These are phyloP conservation scores for Anas platyrhynchos DNA, from an alignment of 2,113 vertebrate genomes.

Conservation along the genomic window DNA sequence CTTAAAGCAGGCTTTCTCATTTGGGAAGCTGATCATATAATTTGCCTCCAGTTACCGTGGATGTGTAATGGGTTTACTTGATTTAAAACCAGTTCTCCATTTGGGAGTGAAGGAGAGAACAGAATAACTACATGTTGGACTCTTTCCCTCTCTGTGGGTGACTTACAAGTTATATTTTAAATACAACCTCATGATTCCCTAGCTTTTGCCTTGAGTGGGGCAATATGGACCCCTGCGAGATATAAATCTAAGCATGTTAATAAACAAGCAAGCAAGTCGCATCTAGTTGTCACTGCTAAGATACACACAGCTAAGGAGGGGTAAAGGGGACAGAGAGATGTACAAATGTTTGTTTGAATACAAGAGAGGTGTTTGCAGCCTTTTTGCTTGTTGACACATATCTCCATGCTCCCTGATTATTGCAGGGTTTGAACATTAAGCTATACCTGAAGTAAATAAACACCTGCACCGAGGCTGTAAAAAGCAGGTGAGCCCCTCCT, in stretches of 20 bases:
- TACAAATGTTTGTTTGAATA: not conserved
- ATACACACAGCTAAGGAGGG: not conserved
- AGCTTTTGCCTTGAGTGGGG: conserved; percentile 28
- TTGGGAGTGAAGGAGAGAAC: conserved; percentile 41
- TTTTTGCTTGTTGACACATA: not conserved
- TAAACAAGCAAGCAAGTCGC: not conserved
- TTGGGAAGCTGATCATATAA: conserved; percentile 55
- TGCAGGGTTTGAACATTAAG: not conserved
- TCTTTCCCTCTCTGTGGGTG: conserved; percentile 33
- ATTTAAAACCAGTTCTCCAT: conserved; percentile 39
- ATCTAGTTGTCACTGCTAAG: not conserved
- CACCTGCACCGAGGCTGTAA: not conserved
- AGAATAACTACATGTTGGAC: conserved; percentile 38
- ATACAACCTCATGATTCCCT: conserved; percentile 29
- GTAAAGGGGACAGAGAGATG: not conserved
- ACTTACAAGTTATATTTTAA: conserved; percentile 36
- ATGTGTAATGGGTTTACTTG: conserved; percentile 40
- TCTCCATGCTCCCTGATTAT: not conserved
- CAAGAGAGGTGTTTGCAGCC: not conserved
- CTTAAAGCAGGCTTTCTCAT: conserved; percentile 58
- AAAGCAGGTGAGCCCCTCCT: not conserved
- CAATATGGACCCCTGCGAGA: not conserved
- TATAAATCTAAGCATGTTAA: not conserved
- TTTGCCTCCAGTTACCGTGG: conserved; percentile 39
- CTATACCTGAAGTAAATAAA: not conserved